phyloP scores from a whole-genome alignment of 2,797 vertebrate genomes.

The Siniperca obscura region DNA sequence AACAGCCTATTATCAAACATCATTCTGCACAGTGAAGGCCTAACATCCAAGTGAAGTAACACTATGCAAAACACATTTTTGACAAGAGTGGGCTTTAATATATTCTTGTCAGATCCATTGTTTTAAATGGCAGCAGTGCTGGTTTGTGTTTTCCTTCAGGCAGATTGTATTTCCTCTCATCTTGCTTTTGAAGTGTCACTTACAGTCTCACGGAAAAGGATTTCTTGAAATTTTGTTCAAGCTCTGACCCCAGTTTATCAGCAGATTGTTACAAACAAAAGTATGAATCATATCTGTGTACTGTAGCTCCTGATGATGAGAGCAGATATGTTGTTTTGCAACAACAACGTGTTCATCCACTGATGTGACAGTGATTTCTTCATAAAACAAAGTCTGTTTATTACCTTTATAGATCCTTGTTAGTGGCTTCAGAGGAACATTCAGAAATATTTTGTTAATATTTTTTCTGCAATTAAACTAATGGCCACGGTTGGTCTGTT shows the following conservation, averaged over 20 bases:
- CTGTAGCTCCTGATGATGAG: background rate
- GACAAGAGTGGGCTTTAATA: background rate
- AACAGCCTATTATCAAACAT: background rate
- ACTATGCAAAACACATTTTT: background rate
- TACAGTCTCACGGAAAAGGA: background rate
- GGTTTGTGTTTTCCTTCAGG: background rate
- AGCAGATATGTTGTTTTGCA: background rate
- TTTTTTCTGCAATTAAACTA: background rate
- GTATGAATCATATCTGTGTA: background rate
- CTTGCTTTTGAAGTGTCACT: background rate
- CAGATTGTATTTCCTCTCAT: background rate
- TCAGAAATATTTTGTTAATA: background rate
- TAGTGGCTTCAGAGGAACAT: background rate
- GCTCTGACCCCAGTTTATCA: background rate
- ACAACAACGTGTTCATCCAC: background rate
- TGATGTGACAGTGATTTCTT: conserved; percentile 7
- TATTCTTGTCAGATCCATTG: background rate
- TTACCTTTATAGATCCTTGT: background rate
- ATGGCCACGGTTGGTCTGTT: too few species aligned
- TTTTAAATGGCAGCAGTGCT: background rate
- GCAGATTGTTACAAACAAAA: background rate
- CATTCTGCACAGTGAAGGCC: background rate
- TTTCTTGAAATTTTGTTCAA: background rate
- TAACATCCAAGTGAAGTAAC: background rate
- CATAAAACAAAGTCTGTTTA: background rate